phyloP scores from a whole-genome alignment of 2,797 vertebrate species.

The Acanthis flammea region DNA sequence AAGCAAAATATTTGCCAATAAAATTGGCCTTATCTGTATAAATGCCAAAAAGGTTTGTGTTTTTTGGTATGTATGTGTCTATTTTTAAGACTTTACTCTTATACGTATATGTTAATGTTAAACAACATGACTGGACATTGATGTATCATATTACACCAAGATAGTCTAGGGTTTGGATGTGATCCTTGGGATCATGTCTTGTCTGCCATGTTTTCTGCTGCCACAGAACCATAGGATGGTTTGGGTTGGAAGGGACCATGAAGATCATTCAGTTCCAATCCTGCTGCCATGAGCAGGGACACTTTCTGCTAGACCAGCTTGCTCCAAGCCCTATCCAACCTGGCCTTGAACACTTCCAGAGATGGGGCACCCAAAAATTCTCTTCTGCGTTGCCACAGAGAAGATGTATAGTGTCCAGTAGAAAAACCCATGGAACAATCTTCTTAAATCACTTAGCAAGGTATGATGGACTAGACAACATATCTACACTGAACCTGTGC shows the following conservation, averaged over 20 bases:
- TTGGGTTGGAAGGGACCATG: background rate
- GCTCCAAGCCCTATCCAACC: background rate
- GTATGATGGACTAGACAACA: background rate
- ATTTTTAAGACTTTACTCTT: background rate
- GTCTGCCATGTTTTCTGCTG: background rate
- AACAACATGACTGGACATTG: background rate
- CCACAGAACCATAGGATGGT: background rate
- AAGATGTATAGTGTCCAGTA: background rate
- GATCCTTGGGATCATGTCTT: background rate
- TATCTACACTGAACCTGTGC: background rate
- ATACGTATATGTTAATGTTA: background rate
- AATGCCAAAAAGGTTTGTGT: conserved; percentile 49
- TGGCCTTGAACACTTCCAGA: background rate
- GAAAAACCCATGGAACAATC: background rate
- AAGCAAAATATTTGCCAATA: conserved; percentile 40
- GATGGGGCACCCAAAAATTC: background rate
- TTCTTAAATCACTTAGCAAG: background rate
- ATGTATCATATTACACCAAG: background rate
- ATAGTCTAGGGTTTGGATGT: background rate
- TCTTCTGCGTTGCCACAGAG: background rate
- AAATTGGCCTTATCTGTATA: conserved; percentile 55
- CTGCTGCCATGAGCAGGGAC: background rate
- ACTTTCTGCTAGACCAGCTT: background rate
- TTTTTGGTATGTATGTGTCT: background rate
- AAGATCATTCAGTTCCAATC: background rate